phyloP scores from a whole-genome alignment of 2,888 invertebrate genomes.

The Lasiommata megera region DNA sequence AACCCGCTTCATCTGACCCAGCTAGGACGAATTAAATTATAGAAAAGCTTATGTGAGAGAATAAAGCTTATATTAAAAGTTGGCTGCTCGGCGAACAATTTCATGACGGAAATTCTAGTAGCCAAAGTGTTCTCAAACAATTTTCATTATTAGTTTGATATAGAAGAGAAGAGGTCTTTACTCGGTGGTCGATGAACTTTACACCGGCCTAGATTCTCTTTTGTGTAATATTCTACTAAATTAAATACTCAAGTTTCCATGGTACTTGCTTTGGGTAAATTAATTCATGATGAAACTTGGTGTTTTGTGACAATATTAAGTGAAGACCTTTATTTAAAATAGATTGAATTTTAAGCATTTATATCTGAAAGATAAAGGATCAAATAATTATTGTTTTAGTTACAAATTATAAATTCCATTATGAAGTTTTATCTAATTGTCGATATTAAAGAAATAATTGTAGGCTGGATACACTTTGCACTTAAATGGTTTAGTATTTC shows the following conservation, averaged over 20 bases:
- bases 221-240: constrained; percentile 19
- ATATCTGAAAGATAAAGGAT: too few relatives aligned
- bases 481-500: too few relatives aligned
- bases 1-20: too few relatives aligned
- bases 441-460: too few relatives aligned
- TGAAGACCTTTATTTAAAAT: too few relatives aligned
- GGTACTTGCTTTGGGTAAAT: not conserved
- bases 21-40: too few relatives aligned
- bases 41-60: not conserved
- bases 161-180: constrained; percentile 21
- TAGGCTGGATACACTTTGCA: too few relatives aligned
- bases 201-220: constrained; percentile 21
- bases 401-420: too few relatives aligned
- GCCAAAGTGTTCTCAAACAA: constrained; percentile 15
- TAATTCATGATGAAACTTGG: not conserved
- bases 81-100: not conserved
- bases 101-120: not conserved
- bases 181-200: constrained; percentile 16
- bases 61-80: not conserved
- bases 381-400: too few relatives aligned
- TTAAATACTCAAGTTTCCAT: not conserved
- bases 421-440: too few relatives aligned
- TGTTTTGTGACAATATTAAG: too few relatives aligned
- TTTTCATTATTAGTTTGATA: constrained; percentile 24
- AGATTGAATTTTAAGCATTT: too few relatives aligned